phyloP scores from a whole-genome alignment of 2,113 vertebrate genomes.

The Arothron firmamentum region DNA sequence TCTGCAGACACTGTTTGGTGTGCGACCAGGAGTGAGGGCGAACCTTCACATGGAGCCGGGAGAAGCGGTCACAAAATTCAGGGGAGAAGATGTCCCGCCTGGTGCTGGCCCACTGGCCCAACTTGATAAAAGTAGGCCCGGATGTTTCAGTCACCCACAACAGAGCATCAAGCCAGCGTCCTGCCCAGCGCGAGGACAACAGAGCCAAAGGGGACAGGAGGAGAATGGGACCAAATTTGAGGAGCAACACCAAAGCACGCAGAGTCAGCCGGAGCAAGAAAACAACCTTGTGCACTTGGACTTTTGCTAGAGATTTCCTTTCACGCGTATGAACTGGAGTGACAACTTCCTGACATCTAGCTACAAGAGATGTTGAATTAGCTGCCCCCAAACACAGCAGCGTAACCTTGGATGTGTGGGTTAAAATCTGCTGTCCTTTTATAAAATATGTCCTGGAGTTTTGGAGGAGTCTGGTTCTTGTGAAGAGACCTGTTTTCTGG shows the following conservation, averaged over 20 bases:
- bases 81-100: constrained; percentile 87
- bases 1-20: constrained; percentile 79
- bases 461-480: constrained; percentile 32
- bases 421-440: constrained; percentile 44
- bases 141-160: constrained; percentile 85
- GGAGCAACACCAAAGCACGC: constrained; percentile 78
- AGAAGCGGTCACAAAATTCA: constrained; percentile 85
- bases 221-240: constrained; percentile 86
- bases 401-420: constrained; percentile 67
- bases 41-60: constrained; percentile 84
- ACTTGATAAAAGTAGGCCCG: constrained; percentile 88
- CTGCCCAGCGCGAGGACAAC: constrained; percentile 64
- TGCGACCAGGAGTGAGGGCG: constrained; percentile 84
- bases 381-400: constrained; percentile 66
- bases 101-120: constrained; percentile 96
- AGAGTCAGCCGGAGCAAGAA: constrained; percentile 73
- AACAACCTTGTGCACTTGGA: constrained; percentile 70
- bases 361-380: constrained; percentile 16
- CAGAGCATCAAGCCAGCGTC: constrained; percentile 80
- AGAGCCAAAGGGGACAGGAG: constrained; percentile 81
- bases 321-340: constrained; percentile 8
- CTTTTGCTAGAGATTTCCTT: constrained; percentile 65
- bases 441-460: constrained; percentile 18
- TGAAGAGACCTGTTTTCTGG: constrained; percentile 33
- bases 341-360: constrained; percentile 51